Percentiles rank a stretch among this genome's conserved stretches.
phyloP scores from a whole-genome alignment of 1,140 invertebrate genomes.

The Teleogryllus occipitalis region DNA sequence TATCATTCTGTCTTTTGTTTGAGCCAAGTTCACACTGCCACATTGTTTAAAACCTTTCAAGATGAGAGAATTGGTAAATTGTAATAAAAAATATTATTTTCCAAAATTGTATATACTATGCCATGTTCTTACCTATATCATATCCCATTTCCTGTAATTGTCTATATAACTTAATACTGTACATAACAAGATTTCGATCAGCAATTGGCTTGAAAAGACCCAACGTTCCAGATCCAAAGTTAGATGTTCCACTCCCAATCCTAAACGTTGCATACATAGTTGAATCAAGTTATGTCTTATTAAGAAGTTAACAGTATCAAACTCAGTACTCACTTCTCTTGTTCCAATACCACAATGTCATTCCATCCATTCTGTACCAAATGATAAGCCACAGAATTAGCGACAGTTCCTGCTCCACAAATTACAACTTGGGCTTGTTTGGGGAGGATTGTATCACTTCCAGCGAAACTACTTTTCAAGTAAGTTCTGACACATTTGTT shows the following conservation, averaged over 20 bases:
- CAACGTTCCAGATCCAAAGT: constrained; percentile 56
- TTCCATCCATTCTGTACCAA: constrained; percentile 50
- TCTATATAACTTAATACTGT: constrained; percentile 54
- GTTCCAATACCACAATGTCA: constrained; percentile 55
- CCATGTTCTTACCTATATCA: constrained; percentile 40
- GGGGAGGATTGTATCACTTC: constrained; percentile 28
- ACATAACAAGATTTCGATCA: constrained; percentile 48
- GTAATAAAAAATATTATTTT: neutral
- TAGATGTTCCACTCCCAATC: constrained; percentile 56
- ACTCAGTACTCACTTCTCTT: constrained; percentile 40
- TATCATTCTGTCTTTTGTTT: constrained; percentile 61
- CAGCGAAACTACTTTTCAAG: neutral
- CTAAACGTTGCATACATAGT: constrained; percentile 31
- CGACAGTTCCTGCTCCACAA: constrained; percentile 55
- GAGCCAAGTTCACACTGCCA: constrained; percentile 62
- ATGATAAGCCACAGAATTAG: constrained; percentile 60
- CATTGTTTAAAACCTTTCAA: constrained; percentile 47
- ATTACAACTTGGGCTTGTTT: constrained; percentile 51
- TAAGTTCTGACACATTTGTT: neutral
- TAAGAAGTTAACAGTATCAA: neutral
- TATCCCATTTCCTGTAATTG: constrained; percentile 52
- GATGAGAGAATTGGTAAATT: neutral
- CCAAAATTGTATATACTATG: neutral
- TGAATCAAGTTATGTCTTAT: neutral
- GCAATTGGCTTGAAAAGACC: constrained; percentile 50